Percentiles rank a stretch among this genome's conserved stretches.
These are phyloP conservation scores for Eriosoma lanigerum DNA, from an alignment of 1,140 invertebrate genomes.

Conservation along the genomic window DNA sequence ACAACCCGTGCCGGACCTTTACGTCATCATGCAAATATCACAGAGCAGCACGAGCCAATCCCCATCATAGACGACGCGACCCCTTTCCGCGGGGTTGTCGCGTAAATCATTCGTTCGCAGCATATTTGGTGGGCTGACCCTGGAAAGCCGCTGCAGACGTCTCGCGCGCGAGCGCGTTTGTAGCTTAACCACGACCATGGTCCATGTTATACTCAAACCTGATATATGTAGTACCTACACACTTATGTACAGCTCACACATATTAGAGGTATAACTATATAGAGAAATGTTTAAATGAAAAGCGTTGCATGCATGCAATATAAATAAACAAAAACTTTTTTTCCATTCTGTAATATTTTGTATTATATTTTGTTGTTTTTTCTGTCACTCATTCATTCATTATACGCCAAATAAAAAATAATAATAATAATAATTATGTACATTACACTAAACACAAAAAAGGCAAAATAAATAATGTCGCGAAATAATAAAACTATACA, in stretches of 20 bases:
- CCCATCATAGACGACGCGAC: not conserved
- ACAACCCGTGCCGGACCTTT: constrained; percentile 32
- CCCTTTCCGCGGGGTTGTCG: constrained; percentile 3
- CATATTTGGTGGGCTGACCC: not conserved
- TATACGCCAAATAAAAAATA: not conserved
- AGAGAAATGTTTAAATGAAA: no score
- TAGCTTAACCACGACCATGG: no score
- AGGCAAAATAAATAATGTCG: constrained; percentile 23
- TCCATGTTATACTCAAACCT: no score
- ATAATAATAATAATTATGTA: constrained; percentile 31
- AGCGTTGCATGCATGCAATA: constrained; percentile 34
- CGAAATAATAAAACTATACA: constrained; percentile 42
- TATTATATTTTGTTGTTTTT: constrained; percentile 7
- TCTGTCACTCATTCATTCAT: no score
- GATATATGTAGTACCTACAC: no score
- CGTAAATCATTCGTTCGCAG: not conserved
- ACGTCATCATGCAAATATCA: constrained; percentile 42
- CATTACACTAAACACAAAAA: not conserved
- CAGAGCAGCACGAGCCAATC: constrained; percentile 31
- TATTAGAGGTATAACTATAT: no score
- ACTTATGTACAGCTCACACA: no score
- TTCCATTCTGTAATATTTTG: not conserved
- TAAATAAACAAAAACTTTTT: not conserved
- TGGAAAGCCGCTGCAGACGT: no score
- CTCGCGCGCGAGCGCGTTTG: no score